Base-by-base conservation (phyloP, 1,140 invertebrate species). In the Phymorhynchus buccinoides region DNA sequence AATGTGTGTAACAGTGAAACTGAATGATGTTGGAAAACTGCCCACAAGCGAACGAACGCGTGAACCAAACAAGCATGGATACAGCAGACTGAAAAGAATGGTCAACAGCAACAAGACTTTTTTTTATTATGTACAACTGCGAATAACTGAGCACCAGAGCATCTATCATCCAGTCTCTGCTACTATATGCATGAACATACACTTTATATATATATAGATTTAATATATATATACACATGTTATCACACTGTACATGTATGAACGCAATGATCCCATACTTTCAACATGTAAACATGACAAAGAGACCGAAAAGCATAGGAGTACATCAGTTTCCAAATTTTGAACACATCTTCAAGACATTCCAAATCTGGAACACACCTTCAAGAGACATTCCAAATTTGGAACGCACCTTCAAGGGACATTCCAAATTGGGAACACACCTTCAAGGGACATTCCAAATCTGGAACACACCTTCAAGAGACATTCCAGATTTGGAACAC, bases 81-180 rank as follows among this genome's bases (percentile, higher is more conserved):
- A 62, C 12, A 22, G 4, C 4, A 62, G 4, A 62, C 14, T 6
- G n/a, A 22, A 22, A 27, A 62, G 12, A 39, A 75, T n/a, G 27
- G 77, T 79, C 77, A 79, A 79, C 77, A 79, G 77, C 77, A 79
- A 79, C 77, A 79, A 78, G 75, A 79, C 77, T 79, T 62, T 62
- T 79, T 62, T 62, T 62, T 22, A 22, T 79, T 48, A 79, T 79
- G 18, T 79, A 79, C 77, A 79, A 79, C 77, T 79, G 77, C 77
- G 44, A 79, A 56, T 41, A 44, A 79, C 77, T 79, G 77, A 79
- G 77, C 77, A 79, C 77, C 77, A 79, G 77, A 52, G 77, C 77
- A 79, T 52, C 77, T 79, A 79, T 79, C 77, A 39, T 79, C 77
- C 77, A 79, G 44, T 79, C 41, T 79, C 77, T 48, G 27, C 41